Conservation (phyloP, 2,113 vertebrate genomes). For the Mungos mungo region DNA sequence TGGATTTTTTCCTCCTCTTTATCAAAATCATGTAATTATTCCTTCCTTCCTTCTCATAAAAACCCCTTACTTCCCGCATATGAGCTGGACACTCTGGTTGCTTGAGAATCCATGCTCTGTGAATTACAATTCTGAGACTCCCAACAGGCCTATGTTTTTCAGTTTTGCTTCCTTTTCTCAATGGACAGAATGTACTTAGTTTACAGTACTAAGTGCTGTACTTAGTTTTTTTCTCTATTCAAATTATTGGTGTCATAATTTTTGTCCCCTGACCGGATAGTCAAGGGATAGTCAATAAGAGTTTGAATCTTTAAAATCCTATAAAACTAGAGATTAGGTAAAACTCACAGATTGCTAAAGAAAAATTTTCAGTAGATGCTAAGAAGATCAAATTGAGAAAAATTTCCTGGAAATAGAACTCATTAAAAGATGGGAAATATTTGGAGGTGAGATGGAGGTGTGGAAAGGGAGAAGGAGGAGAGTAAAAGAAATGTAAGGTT, state of each 20-base stretch:
- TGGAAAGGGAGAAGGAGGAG: rapidly evolving
- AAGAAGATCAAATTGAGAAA: conserved; percentile 28
- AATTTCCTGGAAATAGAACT: background rate
- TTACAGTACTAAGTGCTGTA: background rate
- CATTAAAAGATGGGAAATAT: background rate
- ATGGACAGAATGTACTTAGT: background rate
- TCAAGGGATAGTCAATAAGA: background rate
- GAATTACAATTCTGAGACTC: background rate
- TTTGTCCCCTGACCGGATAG: background rate
- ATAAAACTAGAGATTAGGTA: background rate
- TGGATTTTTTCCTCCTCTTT: background rate
- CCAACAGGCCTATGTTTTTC: background rate
- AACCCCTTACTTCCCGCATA: background rate
- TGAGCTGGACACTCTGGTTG: background rate
- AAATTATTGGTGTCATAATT: background rate
- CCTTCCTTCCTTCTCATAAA: background rate
- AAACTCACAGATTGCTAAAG: background rate
- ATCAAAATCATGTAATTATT: background rate
- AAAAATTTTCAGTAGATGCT: conserved; percentile 2
- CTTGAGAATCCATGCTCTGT: background rate
- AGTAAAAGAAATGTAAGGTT: background rate
- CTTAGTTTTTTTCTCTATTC: background rate
- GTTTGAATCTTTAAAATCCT: background rate
- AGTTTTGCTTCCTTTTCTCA: background rate
- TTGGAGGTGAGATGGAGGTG: background rate